Evolutionary conservation across 2,113 vertebrate species (phyloP).

Genomic region (Rana temporaria): DNA sequence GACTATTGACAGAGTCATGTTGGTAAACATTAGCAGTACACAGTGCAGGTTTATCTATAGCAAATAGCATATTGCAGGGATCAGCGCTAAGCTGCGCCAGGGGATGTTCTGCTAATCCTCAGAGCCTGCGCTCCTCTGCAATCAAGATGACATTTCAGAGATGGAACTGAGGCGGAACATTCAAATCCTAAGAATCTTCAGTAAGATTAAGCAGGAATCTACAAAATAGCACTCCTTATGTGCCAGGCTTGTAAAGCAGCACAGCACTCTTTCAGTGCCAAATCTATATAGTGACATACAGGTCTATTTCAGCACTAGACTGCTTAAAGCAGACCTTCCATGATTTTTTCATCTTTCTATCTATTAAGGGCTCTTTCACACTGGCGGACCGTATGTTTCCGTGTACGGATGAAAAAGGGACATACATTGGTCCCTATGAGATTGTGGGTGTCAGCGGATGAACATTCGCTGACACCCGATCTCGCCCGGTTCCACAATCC

Average conservation of each 20-base stretch:
- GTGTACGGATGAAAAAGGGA: no score
- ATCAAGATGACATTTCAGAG: constrained; percentile 56
- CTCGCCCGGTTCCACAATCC: no score
- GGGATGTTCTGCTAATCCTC: constrained; percentile 49
- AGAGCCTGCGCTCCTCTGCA: constrained; percentile 33
- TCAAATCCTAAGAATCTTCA: constrained; percentile 46
- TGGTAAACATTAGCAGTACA: constrained; percentile 15
- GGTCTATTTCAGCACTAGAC: not conserved
- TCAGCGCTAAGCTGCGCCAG: constrained; percentile 47
- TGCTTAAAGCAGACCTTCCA: no score
- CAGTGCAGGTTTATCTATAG: constrained; percentile 28
- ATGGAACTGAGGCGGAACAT: constrained; percentile 53
- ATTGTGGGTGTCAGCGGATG: no score
- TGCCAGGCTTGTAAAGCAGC: constrained; percentile 24
- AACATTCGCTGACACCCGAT: no score
- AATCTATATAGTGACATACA: not conserved
- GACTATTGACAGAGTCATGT: not conserved
- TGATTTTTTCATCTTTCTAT: no score
- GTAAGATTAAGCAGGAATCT: constrained; percentile 50
- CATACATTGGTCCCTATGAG: no score
- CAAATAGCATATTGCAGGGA: constrained; percentile 42
- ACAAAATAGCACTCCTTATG: constrained; percentile 4
- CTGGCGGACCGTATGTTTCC: no score
- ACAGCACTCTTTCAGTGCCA: not conserved
- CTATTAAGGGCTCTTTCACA: no score